Evolutionary conservation across 2,113 vertebrate species (phyloP), one percentile per base, ranked within the genome.

Genomic region (Brienomyrus brachyistius): DNA sequence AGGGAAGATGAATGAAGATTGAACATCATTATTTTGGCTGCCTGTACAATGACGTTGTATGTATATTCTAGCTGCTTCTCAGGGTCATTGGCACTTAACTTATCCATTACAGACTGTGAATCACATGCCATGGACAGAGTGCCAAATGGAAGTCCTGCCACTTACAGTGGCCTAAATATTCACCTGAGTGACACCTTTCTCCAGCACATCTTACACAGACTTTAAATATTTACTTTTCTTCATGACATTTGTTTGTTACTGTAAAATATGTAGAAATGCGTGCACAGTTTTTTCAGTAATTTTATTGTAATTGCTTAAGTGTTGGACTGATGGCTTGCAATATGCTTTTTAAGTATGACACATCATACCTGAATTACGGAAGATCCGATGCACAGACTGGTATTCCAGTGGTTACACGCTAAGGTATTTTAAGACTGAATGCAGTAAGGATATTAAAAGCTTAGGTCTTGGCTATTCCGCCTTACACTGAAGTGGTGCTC

Each of bases 391-490:
- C 31, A 10, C 74, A 35, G 48, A 52, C 17, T 89, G 8, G 52
- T n/a, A 52, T 54, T 23, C 77, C 74, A 89, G 88, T 89, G 51
- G 52, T 59, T 84, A 62, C 89, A 84, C 27, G 52, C 77, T 62
- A 89, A 84, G 89, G 54, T 85, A 89, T 89, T 54, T 66, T 56
- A 84, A 31, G 52, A 54, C 88, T 19, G 80, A 89, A 59, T 15
- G 52, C 40, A n/a, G 62, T 5, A 51, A 40, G 35, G 54, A 85
- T 84, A 85, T 89, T 89, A 59, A 21, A 59, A 43, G 40, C 74
- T 40, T 23, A 47, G 35, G 77, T 50, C 40, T 48, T 31, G 31
- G 80, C 40, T 85, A 62, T 85, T 59, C 54, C 23, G 11, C 52
- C 52, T 15, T 35, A 19, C 51, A 48, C 50, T 43, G 89, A 84